A percentile compares a stretch with the other conserved stretches of the same genome.
phyloP scores from a whole-genome alignment of 2,113 vertebrate genomes.

The Oncorhynchus tshawytscha region DNA sequence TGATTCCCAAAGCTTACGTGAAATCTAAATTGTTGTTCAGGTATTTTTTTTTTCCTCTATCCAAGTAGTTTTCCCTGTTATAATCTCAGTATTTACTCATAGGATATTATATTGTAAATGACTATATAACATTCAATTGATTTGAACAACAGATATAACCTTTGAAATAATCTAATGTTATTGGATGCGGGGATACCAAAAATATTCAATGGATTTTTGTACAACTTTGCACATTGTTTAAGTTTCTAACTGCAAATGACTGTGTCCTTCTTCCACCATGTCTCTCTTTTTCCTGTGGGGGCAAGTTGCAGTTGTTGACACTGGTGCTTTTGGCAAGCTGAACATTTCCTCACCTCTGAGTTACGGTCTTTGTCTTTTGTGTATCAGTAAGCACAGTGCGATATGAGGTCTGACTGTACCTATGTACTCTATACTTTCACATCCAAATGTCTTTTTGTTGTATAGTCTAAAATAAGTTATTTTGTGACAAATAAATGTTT shows the following conservation, averaged over 20 bases:
- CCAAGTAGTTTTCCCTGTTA: neutral
- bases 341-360: constrained; percentile 36
- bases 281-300: constrained; percentile 58
- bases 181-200: constrained; percentile 42
- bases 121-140: constrained; percentile 40
- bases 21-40: constrained; percentile 11
- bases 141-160: constrained; percentile 11
- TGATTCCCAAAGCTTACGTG: constrained; percentile 57
- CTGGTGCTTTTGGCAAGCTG: constrained; percentile 65
- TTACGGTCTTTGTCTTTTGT: constrained; percentile 34
- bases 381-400: constrained; percentile 36
- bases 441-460: constrained; percentile 54
- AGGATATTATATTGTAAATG: constrained; percentile 16
- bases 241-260: constrained; percentile 39
- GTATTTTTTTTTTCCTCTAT: neutral
- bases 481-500: constrained; percentile 76
- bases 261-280: constrained; percentile 37
- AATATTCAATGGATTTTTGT: constrained; percentile 44
- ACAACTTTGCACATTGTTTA: constrained; percentile 59
- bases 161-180: constrained; percentile 36
- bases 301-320: constrained; percentile 37
- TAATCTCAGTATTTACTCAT: constrained; percentile 28
- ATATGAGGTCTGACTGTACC: constrained; percentile 43
- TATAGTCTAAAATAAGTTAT: constrained; percentile 43
- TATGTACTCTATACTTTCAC: constrained; percentile 46